Evolutionary conservation across 1,140 invertebrate species (phyloP).

Genomic region (Chelonus insularis): DNA sequence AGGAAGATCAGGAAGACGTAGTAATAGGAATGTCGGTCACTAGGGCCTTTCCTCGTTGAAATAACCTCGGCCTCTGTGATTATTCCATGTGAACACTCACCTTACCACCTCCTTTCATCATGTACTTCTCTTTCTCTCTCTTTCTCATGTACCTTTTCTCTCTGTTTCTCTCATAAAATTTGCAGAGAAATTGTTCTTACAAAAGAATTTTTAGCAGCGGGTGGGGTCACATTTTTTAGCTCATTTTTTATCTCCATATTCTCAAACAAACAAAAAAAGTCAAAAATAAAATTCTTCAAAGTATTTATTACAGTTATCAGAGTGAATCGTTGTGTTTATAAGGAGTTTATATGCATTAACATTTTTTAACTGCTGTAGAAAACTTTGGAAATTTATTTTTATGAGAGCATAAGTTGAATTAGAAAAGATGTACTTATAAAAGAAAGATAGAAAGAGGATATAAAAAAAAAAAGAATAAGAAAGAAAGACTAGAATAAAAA

Average conservation of each 20-base stretch:
- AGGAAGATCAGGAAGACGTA: constrained; percentile 43
- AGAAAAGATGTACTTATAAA: too few species aligned
- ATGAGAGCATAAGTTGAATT: too few species aligned
- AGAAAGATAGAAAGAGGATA: too few species aligned
- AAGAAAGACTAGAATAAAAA: too few species aligned
- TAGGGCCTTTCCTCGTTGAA: constrained; percentile 43
- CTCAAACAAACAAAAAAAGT: constrained; percentile 38
- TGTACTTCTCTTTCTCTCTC: neutral
- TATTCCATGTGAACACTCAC: constrained; percentile 20
- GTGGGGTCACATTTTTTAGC: neutral
- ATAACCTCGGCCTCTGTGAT: constrained; percentile 23
- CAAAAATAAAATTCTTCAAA: constrained; percentile 29
- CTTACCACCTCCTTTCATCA: constrained; percentile 29
- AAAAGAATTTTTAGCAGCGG: neutral
- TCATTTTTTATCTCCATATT: neutral
- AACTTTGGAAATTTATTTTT: too few species aligned
- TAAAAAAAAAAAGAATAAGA: too few species aligned
- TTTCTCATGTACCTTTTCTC: neutral
- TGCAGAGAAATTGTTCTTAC: neutral
- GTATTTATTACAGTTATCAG: neutral
- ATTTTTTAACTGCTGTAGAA: too few species aligned
- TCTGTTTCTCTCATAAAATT: neutral
- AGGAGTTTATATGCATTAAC: neutral
- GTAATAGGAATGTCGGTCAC: constrained; percentile 55
- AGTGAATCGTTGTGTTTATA: neutral